These are phyloP conservation scores for Drosophila takahashii DNA, from an alignment of 1,140 invertebrate species.

Conservation along the genomic window DNA sequence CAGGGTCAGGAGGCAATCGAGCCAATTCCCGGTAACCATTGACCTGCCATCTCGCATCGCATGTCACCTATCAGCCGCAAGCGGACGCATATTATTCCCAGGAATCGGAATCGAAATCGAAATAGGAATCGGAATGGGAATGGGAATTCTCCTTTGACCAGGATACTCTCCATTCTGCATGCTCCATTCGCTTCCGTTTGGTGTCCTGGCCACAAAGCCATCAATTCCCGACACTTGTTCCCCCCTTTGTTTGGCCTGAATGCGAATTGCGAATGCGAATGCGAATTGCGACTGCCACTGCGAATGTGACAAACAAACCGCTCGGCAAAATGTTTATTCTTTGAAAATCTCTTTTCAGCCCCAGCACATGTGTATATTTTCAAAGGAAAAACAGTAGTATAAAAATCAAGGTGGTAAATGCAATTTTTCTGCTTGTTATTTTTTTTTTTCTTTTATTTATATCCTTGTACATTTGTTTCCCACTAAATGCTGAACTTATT, in stretches of 20 bases:
- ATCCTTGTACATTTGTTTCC: neutral
- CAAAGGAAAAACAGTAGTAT: neutral
- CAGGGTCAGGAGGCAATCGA: constrained; percentile 23
- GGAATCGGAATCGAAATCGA: constrained; percentile 14
- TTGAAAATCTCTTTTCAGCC: constrained; percentile 17
- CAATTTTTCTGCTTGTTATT: neutral
- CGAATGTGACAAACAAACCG: constrained; percentile 14
- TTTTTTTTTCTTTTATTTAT: neutral
- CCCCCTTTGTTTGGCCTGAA: constrained; percentile 10
- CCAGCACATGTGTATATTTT: constrained; percentile 4
- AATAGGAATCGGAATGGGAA: constrained; percentile 7
- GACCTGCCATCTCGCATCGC: constrained; percentile 24
- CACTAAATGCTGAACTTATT: neutral
- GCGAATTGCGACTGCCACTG: neutral
- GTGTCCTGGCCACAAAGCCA: constrained; percentile 27
- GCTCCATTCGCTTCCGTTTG: constrained; percentile 12
- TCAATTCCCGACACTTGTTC: constrained; percentile 35
- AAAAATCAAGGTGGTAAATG: neutral
- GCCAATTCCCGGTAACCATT: constrained; percentile 32
- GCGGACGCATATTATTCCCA: constrained; percentile 37
- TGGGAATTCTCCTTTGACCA: constrained; percentile 19
- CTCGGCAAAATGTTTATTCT: constrained; percentile 5
- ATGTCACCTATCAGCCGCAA: constrained; percentile 37
- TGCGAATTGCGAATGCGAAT: neutral
- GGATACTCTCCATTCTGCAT: neutral